Base-by-base conservation (phyloP, 1,140 invertebrate species). In the Drosophila pseudoobscura region DNA sequence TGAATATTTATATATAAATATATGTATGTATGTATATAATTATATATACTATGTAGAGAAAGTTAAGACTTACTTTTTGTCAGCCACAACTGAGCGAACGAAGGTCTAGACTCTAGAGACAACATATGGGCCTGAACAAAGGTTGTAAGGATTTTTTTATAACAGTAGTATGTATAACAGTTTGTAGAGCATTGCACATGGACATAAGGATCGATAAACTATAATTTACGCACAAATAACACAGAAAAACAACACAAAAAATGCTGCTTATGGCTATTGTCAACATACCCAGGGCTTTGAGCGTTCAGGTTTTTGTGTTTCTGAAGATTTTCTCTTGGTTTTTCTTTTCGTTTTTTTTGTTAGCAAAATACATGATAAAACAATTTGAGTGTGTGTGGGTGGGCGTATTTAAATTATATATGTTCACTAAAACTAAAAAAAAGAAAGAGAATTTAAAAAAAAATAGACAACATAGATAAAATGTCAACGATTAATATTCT, bases 61-160 rank as follows among this genome's bases (percentile, higher is more conserved):
- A 69, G 45, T 41, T 68, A 53, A 24, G 46, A 80, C 78, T 80
- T 80, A 80, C 78, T 71, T 73, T 68, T 69, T 54, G 64, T 74
- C 77, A 65, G 64, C 77, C 68, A 55, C 44, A 70, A 68, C 64
- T 68, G 46, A 78, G 69, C 69, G 62, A 55, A 78, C 56, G 26
- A 78, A 57, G 74, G 45, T 74, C 58, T 78, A 72, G 60, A 69
- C 6, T 29, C 29, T 29, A 31, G 52, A 58, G 35, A 39, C 35
- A 39, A 39, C 35, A 63, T 55, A 22, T 46, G 51, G 68, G 70
- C 66, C 57, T 58, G 47, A 55, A 50, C 58, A 29, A 8, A 69
- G 68, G 44, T 31, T 53, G n/a, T 39, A 41, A 17, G 24, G 8
- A 47, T 47, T 20, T 61, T 52, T 60, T 64, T 43, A 54, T 53